Evolutionary conservation across 2,888 invertebrate genomes (phyloP).

Genomic region (Euproctis similis): DNA sequence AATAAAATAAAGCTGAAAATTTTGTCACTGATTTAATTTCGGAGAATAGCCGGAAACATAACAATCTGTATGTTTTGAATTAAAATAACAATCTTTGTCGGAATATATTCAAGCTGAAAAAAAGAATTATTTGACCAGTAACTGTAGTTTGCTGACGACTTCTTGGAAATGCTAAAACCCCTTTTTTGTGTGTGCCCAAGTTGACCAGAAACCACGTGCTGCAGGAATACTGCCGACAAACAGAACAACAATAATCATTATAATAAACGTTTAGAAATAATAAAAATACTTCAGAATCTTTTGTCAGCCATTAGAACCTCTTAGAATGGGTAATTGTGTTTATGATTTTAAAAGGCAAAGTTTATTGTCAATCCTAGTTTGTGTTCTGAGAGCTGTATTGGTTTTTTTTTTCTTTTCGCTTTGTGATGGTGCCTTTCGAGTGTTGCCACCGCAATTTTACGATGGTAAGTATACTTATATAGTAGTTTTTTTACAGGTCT

Average conservation of each 20-base stretch:
- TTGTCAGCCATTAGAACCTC: conserved; percentile 34
- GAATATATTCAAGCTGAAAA: too few relatives aligned
- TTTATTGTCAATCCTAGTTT: conserved; percentile 42
- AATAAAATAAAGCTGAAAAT: too few relatives aligned
- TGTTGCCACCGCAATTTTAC: conserved; percentile 57
- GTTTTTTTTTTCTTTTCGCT: too few relatives aligned
- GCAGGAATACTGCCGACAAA: conserved; percentile 55
- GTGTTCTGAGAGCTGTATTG: too few relatives aligned
- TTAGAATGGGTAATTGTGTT: conserved; percentile 45
- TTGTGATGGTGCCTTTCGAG: conserved; percentile 38
- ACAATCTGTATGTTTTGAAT: too few relatives aligned
- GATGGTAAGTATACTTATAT: too few relatives aligned
- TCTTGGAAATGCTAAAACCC: conserved; percentile 49
- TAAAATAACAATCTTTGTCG: too few relatives aligned
- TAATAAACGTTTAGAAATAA: conserved; percentile 52
- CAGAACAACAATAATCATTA: conserved; percentile 45
- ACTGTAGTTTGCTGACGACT: too few relatives aligned
- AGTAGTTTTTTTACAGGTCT: too few relatives aligned
- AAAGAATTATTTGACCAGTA: too few relatives aligned
- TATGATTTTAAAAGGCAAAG: conserved; percentile 56
- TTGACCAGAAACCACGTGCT: conserved; percentile 62
- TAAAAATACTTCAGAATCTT: conserved; percentile 46
- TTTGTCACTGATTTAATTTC: too few relatives aligned
- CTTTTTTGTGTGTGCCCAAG: conserved; percentile 47
- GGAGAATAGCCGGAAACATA: too few relatives aligned